These are phyloP conservation scores for Diaprepes abbreviatus DNA, from an alignment of 2,888 invertebrate genomes.

Conservation along the genomic window DNA sequence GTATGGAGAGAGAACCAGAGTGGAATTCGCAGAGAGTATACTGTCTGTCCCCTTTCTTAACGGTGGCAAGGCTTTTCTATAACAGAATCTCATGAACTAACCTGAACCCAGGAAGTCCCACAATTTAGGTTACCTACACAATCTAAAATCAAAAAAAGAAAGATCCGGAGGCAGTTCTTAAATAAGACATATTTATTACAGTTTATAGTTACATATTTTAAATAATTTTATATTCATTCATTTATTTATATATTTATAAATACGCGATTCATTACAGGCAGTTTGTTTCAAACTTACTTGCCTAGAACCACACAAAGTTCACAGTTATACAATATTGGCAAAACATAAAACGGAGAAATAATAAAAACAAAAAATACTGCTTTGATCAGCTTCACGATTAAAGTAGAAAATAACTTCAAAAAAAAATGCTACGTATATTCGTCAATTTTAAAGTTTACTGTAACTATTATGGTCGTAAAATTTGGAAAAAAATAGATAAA, in stretches of 20 bases:
- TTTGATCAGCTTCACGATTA: conserved; percentile 52
- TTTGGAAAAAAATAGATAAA: too few species aligned
- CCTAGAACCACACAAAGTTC: conserved; percentile 57
- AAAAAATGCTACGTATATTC: too few species aligned
- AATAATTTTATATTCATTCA: conserved; percentile 64
- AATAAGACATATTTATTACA: conserved; percentile 67
- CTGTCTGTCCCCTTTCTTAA: too few species aligned
- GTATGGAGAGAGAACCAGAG: too few species aligned
- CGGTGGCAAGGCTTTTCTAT: too few species aligned
- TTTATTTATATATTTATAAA: conserved; percentile 67
- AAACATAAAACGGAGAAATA: conserved; percentile 60
- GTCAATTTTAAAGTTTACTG: too few species aligned
- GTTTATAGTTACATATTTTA: conserved; percentile 65
- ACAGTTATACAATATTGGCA: conserved; percentile 65
- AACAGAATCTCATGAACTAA: too few species aligned
- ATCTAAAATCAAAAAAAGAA: conserved; percentile 31
- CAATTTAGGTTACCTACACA: too few species aligned
- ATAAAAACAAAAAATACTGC: conserved; percentile 64
- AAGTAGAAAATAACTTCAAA: conserved; percentile 53
- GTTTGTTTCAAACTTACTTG: conserved; percentile 55
- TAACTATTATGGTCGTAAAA: too few species aligned
- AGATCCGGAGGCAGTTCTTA: conserved; percentile 47
- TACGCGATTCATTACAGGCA: conserved; percentile 66
- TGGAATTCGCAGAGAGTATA: too few species aligned
- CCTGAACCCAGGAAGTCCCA: too few species aligned